Percentiles rank a stretch among this genome's conserved stretches.
These are phyloP conservation scores for Charaxes varanes DNA, from an alignment of 1,140 invertebrate species.

Conservation along the genomic window DNA sequence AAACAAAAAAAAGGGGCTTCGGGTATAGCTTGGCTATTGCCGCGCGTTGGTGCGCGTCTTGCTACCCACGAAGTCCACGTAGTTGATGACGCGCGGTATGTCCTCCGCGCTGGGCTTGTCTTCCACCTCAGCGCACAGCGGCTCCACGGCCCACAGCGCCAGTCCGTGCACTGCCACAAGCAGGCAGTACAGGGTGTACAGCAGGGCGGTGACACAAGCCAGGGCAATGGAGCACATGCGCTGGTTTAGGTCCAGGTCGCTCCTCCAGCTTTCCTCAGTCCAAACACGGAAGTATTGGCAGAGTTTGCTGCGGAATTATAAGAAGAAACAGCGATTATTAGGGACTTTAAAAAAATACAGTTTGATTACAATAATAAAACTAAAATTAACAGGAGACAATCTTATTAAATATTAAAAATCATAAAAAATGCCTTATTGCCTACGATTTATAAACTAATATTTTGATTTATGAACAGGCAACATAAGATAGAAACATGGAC, in stretches of 20 bases:
- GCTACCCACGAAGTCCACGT: slow-evolving; percentile 21
- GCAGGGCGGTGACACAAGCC: slow-evolving; percentile 23
- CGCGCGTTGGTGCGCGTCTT: no score
- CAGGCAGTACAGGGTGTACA: slow-evolving; percentile 36
- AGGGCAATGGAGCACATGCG: slow-evolving; percentile 25
- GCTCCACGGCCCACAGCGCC: slow-evolving; percentile 43
- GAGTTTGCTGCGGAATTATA: slow-evolving; percentile 29
- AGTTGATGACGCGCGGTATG: slow-evolving; percentile 25
- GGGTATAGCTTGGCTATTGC: no score
- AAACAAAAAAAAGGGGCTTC: no score
- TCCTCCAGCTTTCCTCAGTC: slow-evolving; percentile 38
- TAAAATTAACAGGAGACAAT: no score
- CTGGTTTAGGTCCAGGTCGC: slow-evolving; percentile 8
- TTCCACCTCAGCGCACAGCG: slow-evolving; percentile 28
- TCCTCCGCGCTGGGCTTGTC: slow-evolving; percentile 16
- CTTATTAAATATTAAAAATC: no score
- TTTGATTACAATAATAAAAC: no score
- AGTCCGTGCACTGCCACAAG: slow-evolving; percentile 27
- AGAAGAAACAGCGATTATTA: no score
- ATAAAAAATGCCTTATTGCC: no score
- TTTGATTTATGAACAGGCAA: no score
- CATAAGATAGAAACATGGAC: no score
- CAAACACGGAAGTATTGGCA: slow-evolving; percentile 40
- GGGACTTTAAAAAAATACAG: no score
- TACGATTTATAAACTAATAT: no score